These are phyloP conservation scores for Mythimna ferrago DNA, from an alignment of 2,888 invertebrate species.

Conservation along the genomic window DNA sequence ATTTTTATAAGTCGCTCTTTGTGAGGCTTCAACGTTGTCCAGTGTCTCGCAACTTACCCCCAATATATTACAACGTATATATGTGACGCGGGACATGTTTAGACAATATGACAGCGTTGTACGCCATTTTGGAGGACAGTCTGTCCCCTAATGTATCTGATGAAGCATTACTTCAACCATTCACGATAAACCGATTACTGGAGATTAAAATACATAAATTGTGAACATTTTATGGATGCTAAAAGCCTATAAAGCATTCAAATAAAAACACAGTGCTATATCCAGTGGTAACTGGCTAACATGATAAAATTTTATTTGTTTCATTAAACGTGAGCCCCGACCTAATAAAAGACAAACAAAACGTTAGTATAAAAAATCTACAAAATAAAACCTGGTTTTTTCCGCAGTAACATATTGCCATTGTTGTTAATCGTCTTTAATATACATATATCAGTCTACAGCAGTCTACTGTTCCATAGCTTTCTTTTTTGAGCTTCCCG, in stretches of 20 bases:
- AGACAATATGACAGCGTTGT: no score
- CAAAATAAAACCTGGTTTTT: background rate
- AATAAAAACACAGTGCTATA: constrained; percentile 4
- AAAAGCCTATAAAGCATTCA: background rate
- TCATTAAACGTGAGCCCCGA: background rate
- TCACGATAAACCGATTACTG: constrained; percentile 7
- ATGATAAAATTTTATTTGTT: background rate
- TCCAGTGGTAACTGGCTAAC: background rate
- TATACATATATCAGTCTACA: background rate
- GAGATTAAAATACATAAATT: background rate
- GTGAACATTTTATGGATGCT: background rate
- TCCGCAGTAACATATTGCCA: no score
- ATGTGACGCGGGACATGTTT: no score
- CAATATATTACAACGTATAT: no score
- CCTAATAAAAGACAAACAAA: background rate
- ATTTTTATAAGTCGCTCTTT: no score
- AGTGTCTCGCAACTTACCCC: no score
- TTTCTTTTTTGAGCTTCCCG: no score
- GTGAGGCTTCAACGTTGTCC: no score
- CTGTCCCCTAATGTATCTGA: no score
- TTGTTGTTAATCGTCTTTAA: background rate
- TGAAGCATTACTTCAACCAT: background rate
- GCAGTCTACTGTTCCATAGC: no score
- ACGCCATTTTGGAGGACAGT: no score
- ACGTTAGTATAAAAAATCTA: background rate